Percentiles rank a stretch among this genome's conserved stretches.
phyloP scores from a whole-genome alignment of 2,113 vertebrate species.

The Microtus montanus region DNA sequence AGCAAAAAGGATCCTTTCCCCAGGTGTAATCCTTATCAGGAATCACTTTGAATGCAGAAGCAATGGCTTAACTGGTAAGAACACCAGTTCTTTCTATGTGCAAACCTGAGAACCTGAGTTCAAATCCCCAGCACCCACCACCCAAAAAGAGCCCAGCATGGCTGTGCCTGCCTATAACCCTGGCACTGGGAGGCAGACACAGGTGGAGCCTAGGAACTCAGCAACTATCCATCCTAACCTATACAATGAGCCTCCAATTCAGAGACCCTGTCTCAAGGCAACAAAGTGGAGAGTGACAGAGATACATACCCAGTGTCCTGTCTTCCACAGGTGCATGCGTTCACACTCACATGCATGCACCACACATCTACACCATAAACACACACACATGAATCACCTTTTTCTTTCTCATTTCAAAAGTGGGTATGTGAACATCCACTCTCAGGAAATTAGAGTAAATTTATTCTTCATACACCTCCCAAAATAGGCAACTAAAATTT shows the following conservation, averaged over 20 bases:
- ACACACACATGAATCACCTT: not conserved
- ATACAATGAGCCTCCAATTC: not conserved
- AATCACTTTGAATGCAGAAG: not conserved
- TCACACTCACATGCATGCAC: not conserved
- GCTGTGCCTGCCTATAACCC: not conserved
- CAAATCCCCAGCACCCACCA: no score
- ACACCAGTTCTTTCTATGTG: not conserved
- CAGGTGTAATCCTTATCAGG: not conserved
- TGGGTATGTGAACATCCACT: not conserved
- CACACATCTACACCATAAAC: not conserved
- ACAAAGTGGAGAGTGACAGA: not conserved
- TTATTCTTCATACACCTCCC: not conserved
- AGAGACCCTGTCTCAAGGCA: not conserved
- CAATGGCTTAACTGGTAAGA: not conserved
- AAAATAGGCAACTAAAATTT: slow-evolving; percentile 22
- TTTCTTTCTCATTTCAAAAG: slow-evolving; percentile 46
- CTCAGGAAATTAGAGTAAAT: not conserved
- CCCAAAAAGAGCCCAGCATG: not conserved
- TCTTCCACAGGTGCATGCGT: not conserved
- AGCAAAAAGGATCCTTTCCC: not conserved
- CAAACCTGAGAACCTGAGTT: not conserved
- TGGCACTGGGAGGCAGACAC: not conserved
- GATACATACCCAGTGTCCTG: no score
- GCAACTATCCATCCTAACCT: not conserved
- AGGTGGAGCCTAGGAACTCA: not conserved